These are phyloP conservation scores for Lepus americanus DNA, from an alignment of 2,113 vertebrate species.

Conservation along the genomic window DNA sequence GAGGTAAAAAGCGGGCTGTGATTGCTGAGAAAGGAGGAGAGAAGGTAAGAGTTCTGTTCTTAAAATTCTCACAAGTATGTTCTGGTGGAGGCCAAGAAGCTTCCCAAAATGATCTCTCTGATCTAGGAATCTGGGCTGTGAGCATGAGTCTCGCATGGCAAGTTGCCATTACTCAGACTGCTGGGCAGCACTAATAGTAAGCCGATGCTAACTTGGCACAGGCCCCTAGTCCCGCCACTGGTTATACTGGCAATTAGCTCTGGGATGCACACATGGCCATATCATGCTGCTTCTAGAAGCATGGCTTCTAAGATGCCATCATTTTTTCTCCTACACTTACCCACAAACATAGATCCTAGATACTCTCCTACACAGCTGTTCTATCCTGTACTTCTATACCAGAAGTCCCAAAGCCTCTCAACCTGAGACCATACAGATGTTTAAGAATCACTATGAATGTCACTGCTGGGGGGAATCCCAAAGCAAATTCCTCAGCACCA, in stretches of 20 bases:
- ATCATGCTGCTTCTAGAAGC: not conserved
- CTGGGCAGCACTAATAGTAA: not conserved
- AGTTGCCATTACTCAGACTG: not conserved
- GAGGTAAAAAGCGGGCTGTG: not conserved
- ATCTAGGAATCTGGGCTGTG: not conserved
- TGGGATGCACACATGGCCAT: not conserved
- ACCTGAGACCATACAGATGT: not conserved
- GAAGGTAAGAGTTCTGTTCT: not conserved
- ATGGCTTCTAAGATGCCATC: not conserved
- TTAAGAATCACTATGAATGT: not conserved
- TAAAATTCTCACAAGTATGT: not conserved
- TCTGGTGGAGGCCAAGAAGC: not conserved
- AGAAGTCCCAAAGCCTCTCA: not conserved
- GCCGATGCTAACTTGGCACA: not conserved
- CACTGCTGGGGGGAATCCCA: not conserved
- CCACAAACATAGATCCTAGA: not conserved
- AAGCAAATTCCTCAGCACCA: not conserved
- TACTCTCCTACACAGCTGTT: not conserved
- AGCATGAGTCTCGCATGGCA: not conserved
- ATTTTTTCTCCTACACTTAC: not conserved
- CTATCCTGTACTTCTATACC: not conserved
- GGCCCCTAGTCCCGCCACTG: not conserved
- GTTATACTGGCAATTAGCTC: not conserved
- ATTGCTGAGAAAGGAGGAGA: not conserved
- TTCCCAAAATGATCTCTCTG: not conserved